Conservation (phyloP, 2,113 vertebrate species). For the Melanerpes formicivorus region DNA sequence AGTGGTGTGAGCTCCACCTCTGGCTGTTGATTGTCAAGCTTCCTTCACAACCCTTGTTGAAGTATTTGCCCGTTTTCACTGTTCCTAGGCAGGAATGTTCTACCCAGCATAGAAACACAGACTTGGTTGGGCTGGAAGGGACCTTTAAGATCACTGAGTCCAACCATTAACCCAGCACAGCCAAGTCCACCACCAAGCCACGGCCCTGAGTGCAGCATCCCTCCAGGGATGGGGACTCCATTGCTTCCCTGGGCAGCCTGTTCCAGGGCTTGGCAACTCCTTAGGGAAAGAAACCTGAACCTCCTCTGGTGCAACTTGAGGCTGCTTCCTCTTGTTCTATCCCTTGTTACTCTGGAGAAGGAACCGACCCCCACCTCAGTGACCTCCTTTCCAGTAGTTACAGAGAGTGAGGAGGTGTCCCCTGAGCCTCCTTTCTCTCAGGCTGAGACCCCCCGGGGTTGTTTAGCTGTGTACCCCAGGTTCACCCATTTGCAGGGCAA, state of each 20-base stretch:
- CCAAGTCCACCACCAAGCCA: neutral
- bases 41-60: neutral
- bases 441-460: neutral
- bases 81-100: neutral
- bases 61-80: neutral
- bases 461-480: neutral
- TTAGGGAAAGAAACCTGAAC: neutral
- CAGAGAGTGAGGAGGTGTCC: neutral
- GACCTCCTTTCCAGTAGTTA: neutral
- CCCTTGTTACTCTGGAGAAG: neutral
- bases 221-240: neutral
- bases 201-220: neutral
- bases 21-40: neutral
- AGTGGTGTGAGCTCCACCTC: neutral
- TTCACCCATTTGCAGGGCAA: neutral
- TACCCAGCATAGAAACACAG: neutral
- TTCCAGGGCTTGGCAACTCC: neutral
- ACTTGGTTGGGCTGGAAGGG: neutral
- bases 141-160: neutral
- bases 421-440: neutral
- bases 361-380: neutral
- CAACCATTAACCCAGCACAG: neutral
- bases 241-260: neutral
- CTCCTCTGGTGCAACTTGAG: neutral
- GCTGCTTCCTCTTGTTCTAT: neutral